Evolutionary conservation across 53 echinoderm and acorn worm genomes (phyloP), one percentile per base, ranked within the genome.

Genomic region (Stichopus horrens): DNA sequence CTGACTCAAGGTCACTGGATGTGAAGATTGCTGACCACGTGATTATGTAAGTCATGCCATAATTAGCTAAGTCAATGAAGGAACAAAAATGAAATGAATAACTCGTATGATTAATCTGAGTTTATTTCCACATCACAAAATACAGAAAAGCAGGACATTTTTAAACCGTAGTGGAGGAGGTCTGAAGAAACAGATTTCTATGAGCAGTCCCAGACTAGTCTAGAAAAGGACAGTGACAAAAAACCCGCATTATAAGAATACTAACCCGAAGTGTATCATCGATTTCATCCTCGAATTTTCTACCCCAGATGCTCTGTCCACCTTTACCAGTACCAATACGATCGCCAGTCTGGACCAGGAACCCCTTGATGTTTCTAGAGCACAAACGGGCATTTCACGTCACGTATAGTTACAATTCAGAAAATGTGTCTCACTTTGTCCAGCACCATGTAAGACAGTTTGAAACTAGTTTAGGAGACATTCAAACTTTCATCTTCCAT

Each of bases 311-410:
- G 89, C 98, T 99, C 20, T 82, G 76, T 16, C 99, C 99, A 21
- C 95, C 98, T 88, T 8, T 96, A 9, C 98, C 98, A 16, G 95
- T 95, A 59, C 98, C 98, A 63, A 58, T 80, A 0, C 95, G 98
- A 58, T 97, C 99, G 1, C 99, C 99, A 18, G 93, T 96, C 93
- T 99, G 99, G 4, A 99, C 99, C 99, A 99, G 96, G 89, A 99
- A 99, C 6, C 99, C 99, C 57, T 93, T 95, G 78, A 96, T 94
- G 76, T 96, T 96, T 74, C 96, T 96, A 56, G 5, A 54, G 5
- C 7, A n/a, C 18, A n/a, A 6, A 71, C 4, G 18, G 16, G 19
- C 63, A n/a, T 75, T 75, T 75, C 75, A 75, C 75, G 19, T 75
- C 75, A 75, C 75, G 7, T 37, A 75, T n/a, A 75, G 75, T 75